These are phyloP conservation scores for Coptodon rendalli DNA, from an alignment of 2,113 vertebrate species.

Conservation along the genomic window DNA sequence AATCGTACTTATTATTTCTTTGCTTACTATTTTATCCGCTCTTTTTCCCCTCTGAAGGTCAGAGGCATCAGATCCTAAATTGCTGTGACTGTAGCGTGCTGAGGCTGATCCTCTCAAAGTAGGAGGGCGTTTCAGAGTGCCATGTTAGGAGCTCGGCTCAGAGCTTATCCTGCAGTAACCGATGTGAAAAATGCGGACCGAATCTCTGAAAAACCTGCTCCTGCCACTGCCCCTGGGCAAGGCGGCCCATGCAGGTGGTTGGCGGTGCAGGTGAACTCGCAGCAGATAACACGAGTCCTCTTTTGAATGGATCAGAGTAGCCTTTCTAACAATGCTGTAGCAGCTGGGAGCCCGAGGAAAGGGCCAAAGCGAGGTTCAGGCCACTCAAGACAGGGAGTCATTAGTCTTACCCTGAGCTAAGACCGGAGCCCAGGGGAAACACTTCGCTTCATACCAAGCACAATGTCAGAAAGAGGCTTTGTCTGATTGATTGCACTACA, in stretches of 20 bases:
- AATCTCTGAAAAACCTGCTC: background rate
- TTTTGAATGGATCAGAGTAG: constrained; percentile 34
- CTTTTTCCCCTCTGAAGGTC: constrained; percentile 27
- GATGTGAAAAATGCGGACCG: constrained; percentile 6
- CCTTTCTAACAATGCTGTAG: background rate
- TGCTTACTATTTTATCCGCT: background rate
- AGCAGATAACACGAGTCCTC: constrained; percentile 15
- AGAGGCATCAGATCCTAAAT: background rate
- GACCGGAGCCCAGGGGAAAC: constrained; percentile 1
- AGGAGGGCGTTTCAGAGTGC: constrained; percentile 21
- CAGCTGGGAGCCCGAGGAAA: background rate
- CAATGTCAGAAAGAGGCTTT: constrained; percentile 1
- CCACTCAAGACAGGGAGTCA: constrained; percentile 37
- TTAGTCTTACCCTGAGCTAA: constrained; percentile 44
- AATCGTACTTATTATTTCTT: background rate
- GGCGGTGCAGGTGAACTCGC: background rate
- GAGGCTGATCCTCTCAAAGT: constrained; percentile 26
- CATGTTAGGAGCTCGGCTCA: background rate
- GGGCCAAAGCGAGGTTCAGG: background rate
- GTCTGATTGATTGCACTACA: constrained; percentile 32
- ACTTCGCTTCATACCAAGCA: background rate
- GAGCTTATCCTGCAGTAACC: constrained; percentile 11
- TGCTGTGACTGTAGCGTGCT: background rate
- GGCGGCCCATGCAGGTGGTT: background rate
- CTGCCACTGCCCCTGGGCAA: background rate